Evolutionary conservation across 2,888 invertebrate genomes (phyloP).

Genomic region (Alloplasta piceator): DNA sequence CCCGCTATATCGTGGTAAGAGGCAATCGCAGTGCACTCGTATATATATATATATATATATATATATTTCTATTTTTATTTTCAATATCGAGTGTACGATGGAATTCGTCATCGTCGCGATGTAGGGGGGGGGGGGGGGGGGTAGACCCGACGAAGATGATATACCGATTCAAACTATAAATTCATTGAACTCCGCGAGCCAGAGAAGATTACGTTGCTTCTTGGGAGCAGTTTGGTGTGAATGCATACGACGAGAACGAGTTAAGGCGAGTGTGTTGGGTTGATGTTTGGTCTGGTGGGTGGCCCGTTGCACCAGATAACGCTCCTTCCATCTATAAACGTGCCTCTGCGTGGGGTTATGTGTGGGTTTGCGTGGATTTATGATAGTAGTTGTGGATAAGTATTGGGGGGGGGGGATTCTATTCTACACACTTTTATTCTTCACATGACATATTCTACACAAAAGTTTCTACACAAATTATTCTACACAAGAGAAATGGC

Average conservation of each 20-base stretch:
- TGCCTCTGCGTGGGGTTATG: not conserved
- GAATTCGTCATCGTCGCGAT: slow-evolving; percentile 10
- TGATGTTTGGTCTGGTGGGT: slow-evolving; percentile 22
- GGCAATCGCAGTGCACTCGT: slow-evolving; percentile 9
- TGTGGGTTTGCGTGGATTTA: too few species aligned
- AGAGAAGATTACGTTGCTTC: slow-evolving; percentile 32
- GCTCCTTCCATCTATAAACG: not conserved
- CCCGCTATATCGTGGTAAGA: slow-evolving; percentile 1
- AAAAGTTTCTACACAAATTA: too few species aligned
- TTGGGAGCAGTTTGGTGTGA: slow-evolving; percentile 17
- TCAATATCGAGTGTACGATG: not conserved
- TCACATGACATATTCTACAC: too few species aligned
- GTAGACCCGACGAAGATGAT: not conserved
- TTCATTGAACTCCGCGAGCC: slow-evolving; percentile 29
- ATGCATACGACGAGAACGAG: not conserved
- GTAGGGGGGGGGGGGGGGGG: too few species aligned
- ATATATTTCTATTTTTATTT: slow-evolving; percentile 9
- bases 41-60: not conserved
- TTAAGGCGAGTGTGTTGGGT: slow-evolving; percentile 3
- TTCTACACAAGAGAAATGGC: too few species aligned
- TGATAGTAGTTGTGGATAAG: too few species aligned
- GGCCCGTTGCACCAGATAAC: slow-evolving; percentile 48
- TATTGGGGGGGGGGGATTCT: too few species aligned
- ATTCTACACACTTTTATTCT: too few species aligned
- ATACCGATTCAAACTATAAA: not conserved